Conservation (phyloP, 2,113 vertebrate genomes). For the Acrocephalus kingi region DNA sequence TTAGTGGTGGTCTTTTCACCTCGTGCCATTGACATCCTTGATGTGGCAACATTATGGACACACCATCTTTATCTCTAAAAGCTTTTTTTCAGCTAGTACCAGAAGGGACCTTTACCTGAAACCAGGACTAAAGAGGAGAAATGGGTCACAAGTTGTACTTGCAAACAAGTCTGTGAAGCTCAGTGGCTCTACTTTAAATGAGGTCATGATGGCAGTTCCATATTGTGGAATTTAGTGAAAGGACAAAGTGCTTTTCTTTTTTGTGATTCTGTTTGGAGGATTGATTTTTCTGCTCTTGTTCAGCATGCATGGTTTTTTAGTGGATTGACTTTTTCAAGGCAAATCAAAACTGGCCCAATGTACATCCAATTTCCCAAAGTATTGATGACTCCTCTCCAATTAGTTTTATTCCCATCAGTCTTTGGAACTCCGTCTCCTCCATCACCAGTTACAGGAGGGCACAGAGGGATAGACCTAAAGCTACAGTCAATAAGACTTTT, state of each 20-base stretch:
- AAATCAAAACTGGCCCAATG: neutral
- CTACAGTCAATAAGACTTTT: neutral
- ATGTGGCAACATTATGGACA: neutral
- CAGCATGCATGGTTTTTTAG: neutral
- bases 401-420: neutral
- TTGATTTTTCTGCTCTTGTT: neutral
- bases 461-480: neutral
- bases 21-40: neutral
- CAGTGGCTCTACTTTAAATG: neutral
- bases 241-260: neutral
- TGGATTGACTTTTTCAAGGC: neutral
- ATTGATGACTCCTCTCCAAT: neutral
- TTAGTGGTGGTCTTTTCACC: neutral
- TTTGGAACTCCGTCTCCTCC: neutral
- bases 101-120: neutral
- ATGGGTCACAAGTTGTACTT: neutral
- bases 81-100: neutral
- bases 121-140: neutral
- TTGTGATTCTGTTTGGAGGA: neutral
- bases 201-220: neutral
- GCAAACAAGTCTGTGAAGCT: neutral
- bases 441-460: neutral
- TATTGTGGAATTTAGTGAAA: neutral
- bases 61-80: neutral
- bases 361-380: neutral